These are phyloP conservation scores for Corythornis vintsioides DNA, from an alignment of 2,113 vertebrate genomes.

Conservation along the genomic window DNA sequence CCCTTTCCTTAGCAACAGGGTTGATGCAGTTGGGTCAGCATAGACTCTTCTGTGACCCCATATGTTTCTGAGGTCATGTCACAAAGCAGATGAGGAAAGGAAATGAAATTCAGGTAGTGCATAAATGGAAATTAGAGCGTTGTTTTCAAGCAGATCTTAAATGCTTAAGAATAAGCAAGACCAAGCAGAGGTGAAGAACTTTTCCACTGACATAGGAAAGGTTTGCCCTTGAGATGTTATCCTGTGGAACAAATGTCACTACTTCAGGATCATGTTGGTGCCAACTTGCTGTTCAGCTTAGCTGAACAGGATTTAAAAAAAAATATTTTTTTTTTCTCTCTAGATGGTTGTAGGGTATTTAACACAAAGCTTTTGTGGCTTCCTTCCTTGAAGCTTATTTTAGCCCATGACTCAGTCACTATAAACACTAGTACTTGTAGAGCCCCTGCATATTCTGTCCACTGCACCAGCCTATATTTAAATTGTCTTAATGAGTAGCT, in stretches of 20 bases:
- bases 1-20: neutral
- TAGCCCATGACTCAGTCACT: conserved; percentile 2
- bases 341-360: neutral
- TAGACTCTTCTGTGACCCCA: neutral
- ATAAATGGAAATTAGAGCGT: neutral
- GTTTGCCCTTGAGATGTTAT: neutral
- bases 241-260: neutral
- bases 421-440: conserved; percentile 14
- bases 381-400: conserved; percentile 53
- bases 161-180: neutral
- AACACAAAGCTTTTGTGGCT: neutral
- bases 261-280: neutral
- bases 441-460: neutral
- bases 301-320: neutral
- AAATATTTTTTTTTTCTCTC: neutral
- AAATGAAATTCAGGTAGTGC: neutral
- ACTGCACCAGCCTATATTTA: neutral
- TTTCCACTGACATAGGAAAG: neutral
- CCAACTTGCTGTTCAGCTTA: neutral
- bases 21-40: neutral
- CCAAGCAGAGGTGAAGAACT: neutral
- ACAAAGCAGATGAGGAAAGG: neutral
- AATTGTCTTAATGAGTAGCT: neutral
- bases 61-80: neutral
- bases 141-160: neutral